Evolutionary conservation across 1,140 invertebrate species (phyloP).

Genomic region (Piezodorus guildinii): DNA sequence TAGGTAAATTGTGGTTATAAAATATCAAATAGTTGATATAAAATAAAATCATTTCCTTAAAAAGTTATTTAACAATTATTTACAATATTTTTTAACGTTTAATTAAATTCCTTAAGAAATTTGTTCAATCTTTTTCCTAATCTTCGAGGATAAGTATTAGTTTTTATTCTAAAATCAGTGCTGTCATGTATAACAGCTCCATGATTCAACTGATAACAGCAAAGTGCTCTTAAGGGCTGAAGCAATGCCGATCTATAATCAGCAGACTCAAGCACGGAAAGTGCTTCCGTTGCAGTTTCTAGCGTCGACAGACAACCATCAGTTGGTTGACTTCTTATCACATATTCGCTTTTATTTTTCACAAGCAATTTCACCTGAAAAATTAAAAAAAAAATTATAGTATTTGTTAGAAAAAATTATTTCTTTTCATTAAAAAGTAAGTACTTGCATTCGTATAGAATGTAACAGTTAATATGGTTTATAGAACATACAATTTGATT

Average conservation of each 20-base stretch:
- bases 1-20: no score
- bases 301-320: conserved; percentile 83
- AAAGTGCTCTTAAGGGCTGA: conserved; percentile 67
- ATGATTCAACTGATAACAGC: conserved; percentile 73
- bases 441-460: no score
- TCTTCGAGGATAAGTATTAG: conserved; percentile 69
- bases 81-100: neutral
- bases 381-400: neutral
- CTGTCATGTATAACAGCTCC: conserved; percentile 87
- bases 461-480: no score
- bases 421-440: no score
- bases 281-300: conserved; percentile 74
- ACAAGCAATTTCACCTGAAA: conserved; percentile 59
- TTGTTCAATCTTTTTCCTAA: conserved; percentile 57
- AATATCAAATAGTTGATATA: no score
- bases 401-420: no score
- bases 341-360: conserved; percentile 65
- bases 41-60: no score
- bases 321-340: conserved; percentile 84
- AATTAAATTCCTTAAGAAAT: conserved; percentile 22
- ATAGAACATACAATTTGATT: no score
- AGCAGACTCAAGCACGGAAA: conserved; percentile 63
- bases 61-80: no score
- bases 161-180: conserved; percentile 77
- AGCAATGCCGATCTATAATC: conserved; percentile 55